Percentiles rank a stretch among this genome's conserved stretches.
Conservation (phyloP, 2,113 vertebrate species). For the Siphamia tubifer region DNA sequence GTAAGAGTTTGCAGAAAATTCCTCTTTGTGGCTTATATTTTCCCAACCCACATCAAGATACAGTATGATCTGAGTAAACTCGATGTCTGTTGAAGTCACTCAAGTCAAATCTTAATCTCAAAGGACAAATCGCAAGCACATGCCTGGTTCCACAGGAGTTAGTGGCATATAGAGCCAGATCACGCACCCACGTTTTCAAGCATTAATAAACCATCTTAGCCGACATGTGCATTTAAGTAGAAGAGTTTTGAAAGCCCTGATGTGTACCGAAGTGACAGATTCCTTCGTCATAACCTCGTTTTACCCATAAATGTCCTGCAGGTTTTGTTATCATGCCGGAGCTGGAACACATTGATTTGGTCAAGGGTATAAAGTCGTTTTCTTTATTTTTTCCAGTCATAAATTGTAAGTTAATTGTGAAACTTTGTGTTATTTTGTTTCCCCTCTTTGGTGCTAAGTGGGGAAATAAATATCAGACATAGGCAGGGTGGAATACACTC, state of each 20-base stretch:
- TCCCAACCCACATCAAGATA: not conserved
- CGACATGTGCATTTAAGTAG: slow-evolving; percentile 5
- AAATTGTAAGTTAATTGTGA: not conserved
- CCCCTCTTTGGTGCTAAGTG: no score
- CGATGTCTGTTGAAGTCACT: slow-evolving; percentile 22
- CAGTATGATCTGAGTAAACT: slow-evolving; percentile 17
- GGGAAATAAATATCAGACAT: not conserved
- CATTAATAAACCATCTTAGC: slow-evolving; percentile 11
- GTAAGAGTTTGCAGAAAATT: slow-evolving; percentile 1
- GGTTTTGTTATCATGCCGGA: not conserved
- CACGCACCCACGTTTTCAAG: not conserved
- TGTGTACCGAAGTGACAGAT: not conserved
- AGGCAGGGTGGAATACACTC: not conserved
- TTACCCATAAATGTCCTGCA: not conserved
- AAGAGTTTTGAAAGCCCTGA: not conserved
- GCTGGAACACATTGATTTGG: not conserved
- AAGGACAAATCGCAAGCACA: slow-evolving; percentile 42
- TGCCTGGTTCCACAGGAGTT: slow-evolving; percentile 12
- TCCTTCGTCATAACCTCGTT: not conserved
- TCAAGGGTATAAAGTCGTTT: not conserved
- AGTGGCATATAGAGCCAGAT: not conserved
- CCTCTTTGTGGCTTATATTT: slow-evolving; percentile 15
- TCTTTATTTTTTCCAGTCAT: not conserved
- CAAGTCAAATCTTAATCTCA: slow-evolving; percentile 34
- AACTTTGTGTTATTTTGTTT: not conserved